These are phyloP conservation scores for Hydraecia micacea DNA, from an alignment of 2,888 invertebrate genomes.

Conservation along the genomic window DNA sequence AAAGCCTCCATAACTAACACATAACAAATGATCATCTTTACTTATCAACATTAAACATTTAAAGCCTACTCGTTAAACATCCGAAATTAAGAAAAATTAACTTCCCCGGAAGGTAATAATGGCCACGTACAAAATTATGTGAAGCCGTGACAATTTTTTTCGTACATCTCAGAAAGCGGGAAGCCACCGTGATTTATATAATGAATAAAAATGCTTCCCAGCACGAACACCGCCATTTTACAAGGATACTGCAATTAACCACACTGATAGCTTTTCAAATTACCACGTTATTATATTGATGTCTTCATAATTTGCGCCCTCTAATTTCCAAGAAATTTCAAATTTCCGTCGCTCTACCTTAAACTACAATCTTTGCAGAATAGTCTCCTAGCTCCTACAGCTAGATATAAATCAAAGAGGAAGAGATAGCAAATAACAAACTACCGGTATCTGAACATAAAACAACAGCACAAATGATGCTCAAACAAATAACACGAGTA, in stretches of 20 bases:
- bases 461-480: conserved; percentile 64
- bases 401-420: conserved; percentile 25
- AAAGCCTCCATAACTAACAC: conserved; percentile 42
- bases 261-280: conserved; percentile 82
- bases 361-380: conserved; percentile 17
- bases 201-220: conserved; percentile 89
- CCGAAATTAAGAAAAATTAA: conserved; percentile 89
- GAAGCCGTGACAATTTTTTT: conserved; percentile 89
- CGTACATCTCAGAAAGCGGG: conserved; percentile 81
- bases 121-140: conserved; percentile 89
- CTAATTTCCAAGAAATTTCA: conserved; percentile 31
- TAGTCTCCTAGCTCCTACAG: neutral
- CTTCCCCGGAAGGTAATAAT: conserved; percentile 82
- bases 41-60: conserved; percentile 59
- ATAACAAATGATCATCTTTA: conserved; percentile 57
- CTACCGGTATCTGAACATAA: conserved; percentile 48
- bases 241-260: conserved; percentile 86
- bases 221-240: conserved; percentile 76
- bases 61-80: conserved; percentile 75
- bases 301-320: conserved; percentile 64
- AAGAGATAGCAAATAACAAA: conserved; percentile 52
- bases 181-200: conserved; percentile 88
- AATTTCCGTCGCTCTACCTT: conserved; percentile 2
- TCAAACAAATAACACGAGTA: conserved; percentile 73
- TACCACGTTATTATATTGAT: conserved; percentile 73